These are phyloP conservation scores for Oceanites oceanicus DNA, from an alignment of 2,113 vertebrate species.

Conservation along the genomic window DNA sequence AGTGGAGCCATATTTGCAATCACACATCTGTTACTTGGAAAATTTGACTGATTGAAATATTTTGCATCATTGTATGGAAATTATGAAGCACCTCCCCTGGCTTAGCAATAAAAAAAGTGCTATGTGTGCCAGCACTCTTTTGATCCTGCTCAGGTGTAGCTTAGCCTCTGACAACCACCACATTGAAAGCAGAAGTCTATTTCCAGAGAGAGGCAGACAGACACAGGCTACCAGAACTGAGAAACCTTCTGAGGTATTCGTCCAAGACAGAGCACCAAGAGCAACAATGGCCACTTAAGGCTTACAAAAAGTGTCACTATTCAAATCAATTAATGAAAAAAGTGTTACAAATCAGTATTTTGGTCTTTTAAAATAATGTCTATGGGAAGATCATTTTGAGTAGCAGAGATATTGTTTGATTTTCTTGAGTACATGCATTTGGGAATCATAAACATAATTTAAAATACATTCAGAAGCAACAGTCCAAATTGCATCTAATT, in stretches of 20 bases:
- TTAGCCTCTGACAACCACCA: neutral
- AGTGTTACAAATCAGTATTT: constrained; percentile 49
- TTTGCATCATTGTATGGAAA: neutral
- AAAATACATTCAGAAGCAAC: constrained; percentile 66
- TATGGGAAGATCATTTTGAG: constrained; percentile 15
- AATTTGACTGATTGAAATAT: neutral
- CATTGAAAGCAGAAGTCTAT: neutral
- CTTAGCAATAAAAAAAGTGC: neutral
- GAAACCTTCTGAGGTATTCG: neutral
- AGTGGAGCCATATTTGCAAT: neutral
- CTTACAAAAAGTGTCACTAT: neutral
- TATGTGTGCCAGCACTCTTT: neutral
- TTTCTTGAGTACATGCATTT: constrained; percentile 58
- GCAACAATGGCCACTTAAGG: neutral
- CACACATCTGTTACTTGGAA: neutral
- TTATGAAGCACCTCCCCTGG: neutral
- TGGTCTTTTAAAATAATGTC: constrained; percentile 13
- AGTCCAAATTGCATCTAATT: constrained; percentile 48
- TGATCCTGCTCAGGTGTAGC: neutral
- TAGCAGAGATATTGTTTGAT: constrained; percentile 53
- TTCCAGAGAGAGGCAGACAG: neutral
- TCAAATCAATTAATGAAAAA: constrained; percentile 11
- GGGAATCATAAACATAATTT: constrained; percentile 67
- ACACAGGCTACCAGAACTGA: neutral
- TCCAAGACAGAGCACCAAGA: neutral